Evolutionary conservation across 2,888 invertebrate genomes (phyloP), one percentile per base, ranked within the genome.

Genomic region (Ennomos fuscantarius): DNA sequence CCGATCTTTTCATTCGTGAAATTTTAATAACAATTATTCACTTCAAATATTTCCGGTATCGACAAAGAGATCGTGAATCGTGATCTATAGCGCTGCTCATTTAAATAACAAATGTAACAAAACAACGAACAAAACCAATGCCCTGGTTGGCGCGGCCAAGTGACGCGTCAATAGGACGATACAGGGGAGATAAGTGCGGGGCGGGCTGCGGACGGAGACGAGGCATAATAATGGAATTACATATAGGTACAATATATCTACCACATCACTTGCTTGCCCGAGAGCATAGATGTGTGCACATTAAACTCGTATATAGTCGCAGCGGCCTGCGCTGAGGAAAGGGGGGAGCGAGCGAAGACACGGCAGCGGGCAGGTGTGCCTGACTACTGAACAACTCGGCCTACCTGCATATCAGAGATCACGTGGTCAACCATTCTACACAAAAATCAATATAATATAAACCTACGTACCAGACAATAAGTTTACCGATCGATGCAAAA

Each of bases 211-310:
- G 87, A 85, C 84, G 81, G 82, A 86, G 86, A 78, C 86, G 88
- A 89, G 86, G 86, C 84, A 87, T 86, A 89, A 89, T 88, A 89
- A 89, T 88, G 84, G 84, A 87, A 87, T 87, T 86, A 89, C 84
- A 87, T 88, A 89, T 57, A 24, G 24, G 24, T 24, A 62, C 51
- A 58, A 58, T 63, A 63, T 60, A 63, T 86, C 82, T 85, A 86
- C 81, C 78, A 82, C 85, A 88, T 84, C 81, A 84, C 82, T 84
- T 84, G 81, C 79, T 82, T 81, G 82, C 79, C 69, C 71, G 84
- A 85, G 84, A 84, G 76, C 76, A 81, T 79, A 24, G 78, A 79
- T 70, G 69, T 79, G 75, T 79, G 79, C 77, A 79, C 78, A 79
- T 76, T 24, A 24, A 24, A 76, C 61, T 62, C 60, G 63, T 66